Percentiles rank a stretch among this genome's conserved stretches.
These are phyloP conservation scores for chimpanzee (Pan troglodytes) DNA, from an alignment of 2,113 vertebrate genomes.

Conservation along the genomic window DNA sequence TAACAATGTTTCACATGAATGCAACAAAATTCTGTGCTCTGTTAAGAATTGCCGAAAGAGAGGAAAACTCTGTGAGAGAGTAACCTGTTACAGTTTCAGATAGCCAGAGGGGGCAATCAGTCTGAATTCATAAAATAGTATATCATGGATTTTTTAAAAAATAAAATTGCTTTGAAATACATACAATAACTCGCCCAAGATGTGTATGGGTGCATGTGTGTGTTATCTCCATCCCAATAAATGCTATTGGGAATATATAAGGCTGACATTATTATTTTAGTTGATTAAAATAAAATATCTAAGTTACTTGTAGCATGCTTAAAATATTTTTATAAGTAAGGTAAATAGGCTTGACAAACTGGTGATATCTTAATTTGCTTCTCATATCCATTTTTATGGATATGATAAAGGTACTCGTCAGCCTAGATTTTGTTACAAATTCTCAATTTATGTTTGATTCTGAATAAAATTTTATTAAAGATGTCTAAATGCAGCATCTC, in stretches of 20 bases:
- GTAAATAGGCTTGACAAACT: neutral
- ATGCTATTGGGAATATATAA: neutral
- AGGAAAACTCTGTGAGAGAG: neutral
- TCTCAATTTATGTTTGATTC: conserved; percentile 11
- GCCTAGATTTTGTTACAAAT: neutral
- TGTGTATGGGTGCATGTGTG: neutral
- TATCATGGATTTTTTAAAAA: neutral
- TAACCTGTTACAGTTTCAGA: conserved; percentile 8
- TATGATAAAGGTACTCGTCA: neutral
- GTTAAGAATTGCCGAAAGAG: neutral
- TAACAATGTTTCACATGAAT: conserved; percentile 52
- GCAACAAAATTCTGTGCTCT: conserved; percentile 32
- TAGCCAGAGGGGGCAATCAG: neutral
- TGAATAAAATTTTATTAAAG: conserved; percentile 40
- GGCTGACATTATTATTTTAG: neutral
- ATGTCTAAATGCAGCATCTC: neutral
- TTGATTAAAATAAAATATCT: conserved; percentile 40
- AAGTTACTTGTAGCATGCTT: conserved; percentile 1
- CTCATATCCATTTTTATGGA: neutral
- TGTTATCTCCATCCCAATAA: neutral
- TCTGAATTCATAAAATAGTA: neutral
- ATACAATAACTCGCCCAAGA: neutral
- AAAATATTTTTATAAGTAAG: conserved; percentile 27
- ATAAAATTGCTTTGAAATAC: conserved; percentile 26
- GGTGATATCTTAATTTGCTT: conserved; percentile 40